Base-by-base conservation (phyloP, 2,888 invertebrate genomes). In the Eurois occulta region DNA sequence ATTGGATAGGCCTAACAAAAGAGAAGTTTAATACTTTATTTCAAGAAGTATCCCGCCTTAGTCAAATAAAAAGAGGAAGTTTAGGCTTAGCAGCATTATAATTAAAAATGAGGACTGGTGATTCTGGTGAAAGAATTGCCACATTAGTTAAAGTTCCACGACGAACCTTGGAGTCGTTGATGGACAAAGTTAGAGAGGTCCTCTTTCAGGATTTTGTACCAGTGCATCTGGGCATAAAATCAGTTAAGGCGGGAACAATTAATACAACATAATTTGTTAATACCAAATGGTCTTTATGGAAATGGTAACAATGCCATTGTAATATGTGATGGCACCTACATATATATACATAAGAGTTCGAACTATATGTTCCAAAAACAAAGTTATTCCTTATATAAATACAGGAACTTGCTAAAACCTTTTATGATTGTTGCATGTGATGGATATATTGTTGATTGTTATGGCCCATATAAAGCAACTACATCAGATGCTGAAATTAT, bases 381-480 rank as follows among this genome's bases (percentile, higher is more conserved):
- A 28, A 70, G 70, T 21, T 71, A 71, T 70, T 70, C 58, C 8
- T 2, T 69, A 28, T 48, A 67, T 21, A 67, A 67, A 48, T 67
- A 67, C 48, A n/a, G 58, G 58, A 60, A 71, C 8, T 58, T 52
- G 7, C 52, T 24, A 24, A 72, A 72, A 62, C 62, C 62, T 1
- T 73, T 55, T 16, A 55, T 73, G 66, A 52, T 65, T 66, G 66
- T 73, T 38, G 73, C 66, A 41, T 55, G 73, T 28, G 73, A 66
- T 55, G 65, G 41, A 55, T 73, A 73, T 72, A 65, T 73, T 65
- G 52, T 73, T 41, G 65, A 66, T 52, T 72, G 52, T 72, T 64
- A 1, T 72, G 64, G 72, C 46, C 72, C 76, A 76, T 72, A 71
- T 41, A 58, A 70, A 70, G 70, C 58, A 28, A 70, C 41, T 43